These are phyloP conservation scores for Oreotragus oreotragus DNA, from an alignment of 2,113 vertebrate species.

Conservation along the genomic window DNA sequence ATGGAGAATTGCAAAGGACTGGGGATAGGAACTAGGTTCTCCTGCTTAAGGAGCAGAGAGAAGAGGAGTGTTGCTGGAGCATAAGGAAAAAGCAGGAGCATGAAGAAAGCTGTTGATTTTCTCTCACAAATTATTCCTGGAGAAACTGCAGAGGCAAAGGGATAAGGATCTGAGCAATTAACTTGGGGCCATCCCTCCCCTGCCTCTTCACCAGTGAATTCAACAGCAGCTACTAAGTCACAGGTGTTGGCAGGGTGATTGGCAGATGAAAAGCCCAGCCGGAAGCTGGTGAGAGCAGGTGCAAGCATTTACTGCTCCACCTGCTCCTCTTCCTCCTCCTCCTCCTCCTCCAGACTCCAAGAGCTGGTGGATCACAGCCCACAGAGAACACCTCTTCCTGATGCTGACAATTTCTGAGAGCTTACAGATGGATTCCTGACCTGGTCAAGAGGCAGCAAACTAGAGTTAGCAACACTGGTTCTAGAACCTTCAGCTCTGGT, in stretches of 20 bases:
- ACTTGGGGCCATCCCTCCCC: not conserved
- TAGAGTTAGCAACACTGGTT: not conserved
- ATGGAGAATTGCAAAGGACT: not conserved
- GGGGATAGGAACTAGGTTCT: not conserved
- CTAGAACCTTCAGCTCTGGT: not conserved
- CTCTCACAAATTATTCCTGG: not conserved
- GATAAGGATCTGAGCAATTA: not conserved
- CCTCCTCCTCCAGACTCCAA: not conserved
- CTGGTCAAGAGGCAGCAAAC: not conserved
- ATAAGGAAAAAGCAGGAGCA: not conserved
- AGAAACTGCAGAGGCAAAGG: not conserved
- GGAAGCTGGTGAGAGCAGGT: not conserved
- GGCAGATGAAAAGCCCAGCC: not conserved
- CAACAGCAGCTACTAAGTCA: slow-evolving; percentile 3
- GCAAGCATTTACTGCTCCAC: not conserved
- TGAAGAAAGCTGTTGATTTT: not conserved
- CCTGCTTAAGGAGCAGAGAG: not conserved
- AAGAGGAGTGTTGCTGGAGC: not conserved
- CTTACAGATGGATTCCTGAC: not conserved
- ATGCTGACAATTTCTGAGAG: not conserved
- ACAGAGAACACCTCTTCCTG: not conserved
- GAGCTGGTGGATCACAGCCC: not conserved
- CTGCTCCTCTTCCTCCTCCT: not conserved
- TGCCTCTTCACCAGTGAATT: not conserved
- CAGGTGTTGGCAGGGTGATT: slow-evolving; percentile 1